Conservation (phyloP, 2,888 invertebrate species). For the Amphimallon solstitiale region DNA sequence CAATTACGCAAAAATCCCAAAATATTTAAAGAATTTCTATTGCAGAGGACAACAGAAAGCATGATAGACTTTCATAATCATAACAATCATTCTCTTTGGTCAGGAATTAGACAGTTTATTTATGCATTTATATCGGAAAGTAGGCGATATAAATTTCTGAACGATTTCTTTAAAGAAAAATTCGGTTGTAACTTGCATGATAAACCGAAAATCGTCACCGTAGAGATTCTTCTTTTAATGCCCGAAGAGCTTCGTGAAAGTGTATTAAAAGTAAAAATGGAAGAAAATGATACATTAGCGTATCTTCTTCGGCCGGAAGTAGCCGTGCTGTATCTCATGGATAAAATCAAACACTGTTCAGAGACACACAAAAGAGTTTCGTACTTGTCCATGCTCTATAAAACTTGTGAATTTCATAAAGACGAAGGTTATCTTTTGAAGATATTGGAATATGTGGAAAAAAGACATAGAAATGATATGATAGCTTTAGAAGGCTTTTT, state of each 20-base stretch:
- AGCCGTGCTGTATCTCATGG: slow-evolving; percentile 6
- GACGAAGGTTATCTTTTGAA: slow-evolving; percentile 4
- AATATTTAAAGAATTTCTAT: slow-evolving; percentile 20
- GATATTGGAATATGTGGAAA: slow-evolving; percentile 14
- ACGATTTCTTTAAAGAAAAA: slow-evolving; percentile 15
- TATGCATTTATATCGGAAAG: neutral
- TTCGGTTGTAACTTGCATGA: slow-evolving; percentile 14
- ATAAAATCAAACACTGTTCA: slow-evolving; percentile 26
- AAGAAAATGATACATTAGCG: slow-evolving; percentile 7
- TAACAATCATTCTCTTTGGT: neutral
- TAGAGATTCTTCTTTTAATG: slow-evolving; percentile 1
- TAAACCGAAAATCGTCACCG: neutral
- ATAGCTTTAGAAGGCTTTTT: neutral
- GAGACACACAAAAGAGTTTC: slow-evolving; percentile 4
- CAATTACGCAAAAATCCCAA: slow-evolving; percentile 15
- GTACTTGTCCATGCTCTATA: neutral
- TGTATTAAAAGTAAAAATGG: slow-evolving; percentile 10
- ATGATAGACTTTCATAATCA: slow-evolving; percentile 10
- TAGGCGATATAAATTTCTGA: slow-evolving; percentile 17
- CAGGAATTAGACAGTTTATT: neutral
- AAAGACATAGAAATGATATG: slow-evolving; percentile 6
- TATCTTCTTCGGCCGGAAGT: slow-evolving; percentile 13
- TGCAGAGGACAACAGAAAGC: slow-evolving; percentile 28
- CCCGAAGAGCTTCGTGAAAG: slow-evolving; percentile 1
- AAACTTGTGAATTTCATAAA: slow-evolving; percentile 17